Conservation (phyloP, 2,888 invertebrate species). For the Luperina nickerlii region DNA sequence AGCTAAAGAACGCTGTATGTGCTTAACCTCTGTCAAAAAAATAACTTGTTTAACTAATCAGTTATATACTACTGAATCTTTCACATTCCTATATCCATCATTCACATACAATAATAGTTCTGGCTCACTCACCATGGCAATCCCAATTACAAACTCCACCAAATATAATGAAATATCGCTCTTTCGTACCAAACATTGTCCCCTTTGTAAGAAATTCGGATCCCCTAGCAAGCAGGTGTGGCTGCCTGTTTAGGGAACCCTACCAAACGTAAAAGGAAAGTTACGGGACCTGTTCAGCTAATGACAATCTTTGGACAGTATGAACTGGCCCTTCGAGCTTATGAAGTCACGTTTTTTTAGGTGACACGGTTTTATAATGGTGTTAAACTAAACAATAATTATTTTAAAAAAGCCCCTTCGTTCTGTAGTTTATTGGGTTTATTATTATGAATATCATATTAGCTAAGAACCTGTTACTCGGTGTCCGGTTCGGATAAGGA, state of each 20-base stretch:
- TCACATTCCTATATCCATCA: background rate
- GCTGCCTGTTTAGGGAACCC: slow-evolving; percentile 75
- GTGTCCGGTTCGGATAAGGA: background rate
- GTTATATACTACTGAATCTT: background rate
- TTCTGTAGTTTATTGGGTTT: slow-evolving; percentile 6
- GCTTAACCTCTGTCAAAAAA: background rate
- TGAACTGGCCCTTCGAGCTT: slow-evolving; percentile 55
- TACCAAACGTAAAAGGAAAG: slow-evolving; percentile 76
- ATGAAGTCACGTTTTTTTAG: slow-evolving; percentile 13
- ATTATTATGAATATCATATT: slow-evolving; percentile 10
- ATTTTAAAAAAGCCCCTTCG: background rate
- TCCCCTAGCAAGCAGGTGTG: slow-evolving; percentile 80
- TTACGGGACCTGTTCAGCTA: slow-evolving; percentile 79
- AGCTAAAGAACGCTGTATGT: background rate
- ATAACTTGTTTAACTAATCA: background rate
- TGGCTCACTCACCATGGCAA: background rate
- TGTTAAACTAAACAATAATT: slow-evolving; percentile 18
- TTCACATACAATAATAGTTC: background rate
- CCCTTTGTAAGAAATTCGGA: slow-evolving; percentile 72
- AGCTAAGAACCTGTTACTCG: background rate
- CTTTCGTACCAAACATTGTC: slow-evolving; percentile 60
- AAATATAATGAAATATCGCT: slow-evolving; percentile 48
- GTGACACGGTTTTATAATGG: slow-evolving; percentile 1
- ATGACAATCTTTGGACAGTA: slow-evolving; percentile 62
- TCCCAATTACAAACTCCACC: slow-evolving; percentile 31